Evolutionary conservation across 1,140 invertebrate species (phyloP), one percentile per base, ranked within the genome.

Genomic region (Conopomorpha cramerella): DNA sequence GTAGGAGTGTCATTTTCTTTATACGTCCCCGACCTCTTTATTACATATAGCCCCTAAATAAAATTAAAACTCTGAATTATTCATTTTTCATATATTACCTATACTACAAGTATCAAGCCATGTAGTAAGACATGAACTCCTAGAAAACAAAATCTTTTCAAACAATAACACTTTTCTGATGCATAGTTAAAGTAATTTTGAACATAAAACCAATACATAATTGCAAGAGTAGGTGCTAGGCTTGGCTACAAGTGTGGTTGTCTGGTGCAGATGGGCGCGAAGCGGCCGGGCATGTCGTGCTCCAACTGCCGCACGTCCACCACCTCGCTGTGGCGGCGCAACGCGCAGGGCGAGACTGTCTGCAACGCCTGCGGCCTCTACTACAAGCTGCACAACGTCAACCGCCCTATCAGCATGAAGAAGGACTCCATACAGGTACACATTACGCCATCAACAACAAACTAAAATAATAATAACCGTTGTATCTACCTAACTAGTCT

Each of bases 301-400:
- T 88, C 88, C 50, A 99, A 99, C 72, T 99, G 96, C 72, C 78
- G 82, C 35, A 96, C 95, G 1, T 83, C 67, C 11, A 87, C 85
- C 3, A 96, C 94, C 4, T 95, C 93, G 2, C 78, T 97, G 45
- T 97, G 94, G 94, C 82, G 93, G 42, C 81, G 93, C 46, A 96
- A 96, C 77, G 71, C 85, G 11, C 72, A 85, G 37, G 93, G 93
- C 8, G 92, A 95, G 62, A 89, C 92, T 2, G 93, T 96, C 1
- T 96, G 94, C 77, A 96, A 96, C 74, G 94, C 95, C 2, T 97
- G 94, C 61, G 94, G 94, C 8, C 82, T 96, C 2, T 97, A 96
- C 77, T 96, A 73, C 77, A 96, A 96, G 78, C 73, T 96, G 41
- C 96, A 98, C 67, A 86, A 84, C 39, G 87, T 98, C 39, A 87